These are phyloP conservation scores for Hippoglossus stenolepis DNA, from an alignment of 2,113 vertebrate genomes.

Conservation along the genomic window DNA sequence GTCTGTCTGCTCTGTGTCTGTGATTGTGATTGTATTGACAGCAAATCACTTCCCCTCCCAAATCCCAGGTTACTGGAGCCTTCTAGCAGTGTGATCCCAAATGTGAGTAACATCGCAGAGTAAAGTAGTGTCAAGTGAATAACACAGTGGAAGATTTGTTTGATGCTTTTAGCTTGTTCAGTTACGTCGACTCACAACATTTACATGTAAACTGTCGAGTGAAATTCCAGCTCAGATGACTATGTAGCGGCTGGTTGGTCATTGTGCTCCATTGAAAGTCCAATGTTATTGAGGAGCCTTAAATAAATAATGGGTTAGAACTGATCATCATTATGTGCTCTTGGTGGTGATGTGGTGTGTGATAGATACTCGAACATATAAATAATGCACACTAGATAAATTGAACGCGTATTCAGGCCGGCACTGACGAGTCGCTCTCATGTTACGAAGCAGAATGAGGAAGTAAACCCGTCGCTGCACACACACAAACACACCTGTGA, in stretches of 20 bases:
- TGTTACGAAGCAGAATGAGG: background rate
- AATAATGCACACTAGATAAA: constrained; percentile 38
- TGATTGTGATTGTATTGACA: background rate
- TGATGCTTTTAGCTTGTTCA: background rate
- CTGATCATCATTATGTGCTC: constrained; percentile 15
- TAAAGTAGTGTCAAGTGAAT: background rate
- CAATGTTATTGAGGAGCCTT: constrained; percentile 1
- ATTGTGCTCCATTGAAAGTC: background rate
- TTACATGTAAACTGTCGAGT: background rate
- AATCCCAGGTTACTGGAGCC: no score
- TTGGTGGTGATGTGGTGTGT: background rate
- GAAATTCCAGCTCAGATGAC: background rate
- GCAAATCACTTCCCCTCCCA: no score
- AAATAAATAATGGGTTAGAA: constrained; percentile 42
- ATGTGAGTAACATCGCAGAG: background rate
- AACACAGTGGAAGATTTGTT: background rate
- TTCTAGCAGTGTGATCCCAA: background rate
- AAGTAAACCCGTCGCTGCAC: background rate
- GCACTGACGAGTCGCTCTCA: background rate
- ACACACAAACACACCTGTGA: constrained; percentile 73
- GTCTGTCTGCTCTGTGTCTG: background rate
- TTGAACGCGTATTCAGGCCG: background rate
- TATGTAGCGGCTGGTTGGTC: background rate
- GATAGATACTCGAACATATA: constrained; percentile 12
- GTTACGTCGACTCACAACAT: background rate